Percentiles rank a stretch among this genome's conserved stretches.
phyloP scores from a whole-genome alignment of 2,113 vertebrate species.

The Terrapene triunguis region DNA sequence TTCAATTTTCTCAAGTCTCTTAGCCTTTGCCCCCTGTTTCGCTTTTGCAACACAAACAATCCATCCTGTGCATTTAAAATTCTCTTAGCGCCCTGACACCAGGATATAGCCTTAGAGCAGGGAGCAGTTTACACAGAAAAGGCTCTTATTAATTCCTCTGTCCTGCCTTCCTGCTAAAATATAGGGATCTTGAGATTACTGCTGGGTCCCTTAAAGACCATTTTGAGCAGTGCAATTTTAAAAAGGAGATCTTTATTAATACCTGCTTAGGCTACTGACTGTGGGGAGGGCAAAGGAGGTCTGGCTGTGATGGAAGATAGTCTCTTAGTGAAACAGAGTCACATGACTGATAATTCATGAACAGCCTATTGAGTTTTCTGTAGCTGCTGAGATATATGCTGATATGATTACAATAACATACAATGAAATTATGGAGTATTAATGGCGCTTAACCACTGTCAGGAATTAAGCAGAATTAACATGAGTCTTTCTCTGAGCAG shows the following conservation, averaged over 20 bases:
- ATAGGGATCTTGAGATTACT: slow-evolving; percentile 91
- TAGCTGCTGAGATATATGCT: slow-evolving; percentile 84
- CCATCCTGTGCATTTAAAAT: slow-evolving; percentile 93
- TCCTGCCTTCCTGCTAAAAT: slow-evolving; percentile 88
- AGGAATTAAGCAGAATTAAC: slow-evolving; percentile 89
- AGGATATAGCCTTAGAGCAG: slow-evolving; percentile 86
- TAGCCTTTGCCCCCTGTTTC: slow-evolving; percentile 89
- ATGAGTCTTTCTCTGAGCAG: slow-evolving; percentile 81
- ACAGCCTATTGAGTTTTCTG: slow-evolving; percentile 82
- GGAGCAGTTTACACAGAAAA: slow-evolving; percentile 87
- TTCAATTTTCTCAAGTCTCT: slow-evolving; percentile 93
- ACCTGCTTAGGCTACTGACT: slow-evolving; percentile 88
- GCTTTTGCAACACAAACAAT: slow-evolving; percentile 92
- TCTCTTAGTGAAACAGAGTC: slow-evolving; percentile 80
- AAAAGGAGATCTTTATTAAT: slow-evolving; percentile 92
- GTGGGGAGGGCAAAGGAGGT: slow-evolving; percentile 82
- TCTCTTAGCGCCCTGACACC: slow-evolving; percentile 88
- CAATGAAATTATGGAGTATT: slow-evolving; percentile 90
- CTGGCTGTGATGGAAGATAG: slow-evolving; percentile 88
- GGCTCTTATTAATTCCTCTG: slow-evolving; percentile 91
- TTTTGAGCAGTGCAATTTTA: slow-evolving; percentile 89
- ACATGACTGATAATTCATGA: slow-evolving; percentile 85
- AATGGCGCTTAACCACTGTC: slow-evolving; percentile 86
- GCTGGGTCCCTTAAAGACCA: slow-evolving; percentile 90
- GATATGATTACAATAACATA: slow-evolving; percentile 88